phyloP scores from a whole-genome alignment of 2,113 vertebrate species.

The Daboia siamensis region DNA sequence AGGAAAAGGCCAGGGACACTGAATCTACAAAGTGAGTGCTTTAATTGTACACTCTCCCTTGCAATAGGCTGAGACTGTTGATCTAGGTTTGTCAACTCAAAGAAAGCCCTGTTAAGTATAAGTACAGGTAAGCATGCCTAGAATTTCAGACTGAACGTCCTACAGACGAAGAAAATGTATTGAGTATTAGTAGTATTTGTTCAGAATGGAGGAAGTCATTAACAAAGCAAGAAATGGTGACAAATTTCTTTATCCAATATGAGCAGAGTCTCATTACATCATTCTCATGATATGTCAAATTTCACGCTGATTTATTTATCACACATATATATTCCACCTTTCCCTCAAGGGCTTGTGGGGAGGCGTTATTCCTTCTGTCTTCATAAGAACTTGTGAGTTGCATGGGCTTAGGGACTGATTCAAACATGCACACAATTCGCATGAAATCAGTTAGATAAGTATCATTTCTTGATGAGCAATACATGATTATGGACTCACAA shows the following conservation, averaged over 20 bases:
- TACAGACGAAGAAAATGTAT: neutral
- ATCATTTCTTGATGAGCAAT: neutral
- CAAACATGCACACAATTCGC: neutral
- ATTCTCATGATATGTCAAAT: neutral
- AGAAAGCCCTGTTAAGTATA: neutral
- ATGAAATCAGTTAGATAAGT: neutral
- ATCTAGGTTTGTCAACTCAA: neutral
- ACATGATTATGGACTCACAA: neutral
- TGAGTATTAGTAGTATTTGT: neutral
- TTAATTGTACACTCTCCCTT: neutral
- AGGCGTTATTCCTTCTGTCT: neutral
- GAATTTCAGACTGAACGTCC: neutral
- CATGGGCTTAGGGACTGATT: neutral
- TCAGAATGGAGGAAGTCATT: neutral
- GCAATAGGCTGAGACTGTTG: neutral
- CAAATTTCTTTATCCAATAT: neutral
- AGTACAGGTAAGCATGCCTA: too few relatives aligned
- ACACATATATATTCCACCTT: neutral
- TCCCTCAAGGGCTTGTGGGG: neutral
- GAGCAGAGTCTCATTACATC: neutral
- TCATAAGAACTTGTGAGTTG: neutral
- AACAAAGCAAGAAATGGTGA: neutral
- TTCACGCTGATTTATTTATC: neutral
- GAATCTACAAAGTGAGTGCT: neutral
- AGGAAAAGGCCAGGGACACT: neutral